A percentile compares a stretch with the other conserved stretches of the same genome.
Evolutionary conservation across 2,888 invertebrate species (phyloP).

Genomic region (Sympetrum striolatum): DNA sequence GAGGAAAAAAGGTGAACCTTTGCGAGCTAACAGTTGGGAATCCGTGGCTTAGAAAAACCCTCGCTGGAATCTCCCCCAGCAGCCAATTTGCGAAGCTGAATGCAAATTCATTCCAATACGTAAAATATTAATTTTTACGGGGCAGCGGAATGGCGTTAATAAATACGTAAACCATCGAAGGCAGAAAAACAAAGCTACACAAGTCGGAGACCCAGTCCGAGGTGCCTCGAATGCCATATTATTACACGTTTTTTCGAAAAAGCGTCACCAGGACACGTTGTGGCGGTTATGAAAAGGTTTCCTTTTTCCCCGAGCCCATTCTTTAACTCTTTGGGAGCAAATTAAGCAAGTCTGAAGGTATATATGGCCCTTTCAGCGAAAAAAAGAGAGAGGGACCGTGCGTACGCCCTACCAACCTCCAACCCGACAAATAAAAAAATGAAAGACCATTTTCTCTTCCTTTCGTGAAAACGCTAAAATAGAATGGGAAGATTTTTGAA

Average conservation of each 20-base stretch:
- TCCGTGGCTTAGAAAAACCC: background rate
- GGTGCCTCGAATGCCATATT: background rate
- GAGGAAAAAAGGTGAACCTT: background rate
- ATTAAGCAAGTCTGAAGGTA: background rate
- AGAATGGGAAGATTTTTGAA: background rate
- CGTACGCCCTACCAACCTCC: background rate
- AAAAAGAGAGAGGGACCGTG: background rate
- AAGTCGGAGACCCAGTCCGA: background rate
- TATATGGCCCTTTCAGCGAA: background rate
- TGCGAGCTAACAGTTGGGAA: background rate
- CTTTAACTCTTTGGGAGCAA: background rate
- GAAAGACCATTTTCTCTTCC: background rate
- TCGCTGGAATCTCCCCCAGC: background rate
- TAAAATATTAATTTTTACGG: background rate
- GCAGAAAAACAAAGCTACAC: no score
- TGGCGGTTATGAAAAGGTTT: background rate
- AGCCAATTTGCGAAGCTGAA: background rate
- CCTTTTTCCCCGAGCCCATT: background rate
- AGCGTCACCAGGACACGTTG: background rate
- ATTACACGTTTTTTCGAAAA: background rate
- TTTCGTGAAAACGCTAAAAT: background rate
- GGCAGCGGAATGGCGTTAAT: background rate
- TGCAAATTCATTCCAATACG: background rate
- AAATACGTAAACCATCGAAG: background rate
- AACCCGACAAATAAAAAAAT: background rate